phyloP scores from a whole-genome alignment of 2,797 vertebrate genomes.

The Streptopelia turtur region DNA sequence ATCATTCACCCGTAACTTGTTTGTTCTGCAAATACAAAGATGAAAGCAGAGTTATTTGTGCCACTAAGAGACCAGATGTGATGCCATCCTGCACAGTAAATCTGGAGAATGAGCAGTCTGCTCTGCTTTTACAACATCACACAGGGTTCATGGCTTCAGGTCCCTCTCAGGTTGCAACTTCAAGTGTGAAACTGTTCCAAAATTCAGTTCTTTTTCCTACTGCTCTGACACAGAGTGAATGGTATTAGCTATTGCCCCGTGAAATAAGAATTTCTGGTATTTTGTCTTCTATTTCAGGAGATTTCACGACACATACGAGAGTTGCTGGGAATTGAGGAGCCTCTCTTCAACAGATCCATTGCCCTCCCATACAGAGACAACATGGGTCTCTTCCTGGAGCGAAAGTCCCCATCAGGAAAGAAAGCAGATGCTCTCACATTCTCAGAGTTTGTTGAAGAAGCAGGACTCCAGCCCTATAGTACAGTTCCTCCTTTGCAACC shows the following conservation, averaged over 20 bases:
- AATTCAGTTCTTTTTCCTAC: neutral
- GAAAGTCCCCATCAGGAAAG: slow-evolving; percentile 82
- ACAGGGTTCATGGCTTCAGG: neutral
- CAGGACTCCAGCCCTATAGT: slow-evolving; percentile 51
- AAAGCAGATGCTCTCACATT: slow-evolving; percentile 82
- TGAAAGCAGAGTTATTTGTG: neutral
- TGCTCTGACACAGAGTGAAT: neutral
- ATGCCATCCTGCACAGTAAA: neutral
- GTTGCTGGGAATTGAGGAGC: slow-evolving; percentile 84
- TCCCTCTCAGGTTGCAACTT: neutral
- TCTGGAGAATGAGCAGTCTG: neutral
- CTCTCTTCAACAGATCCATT: slow-evolving; percentile 82
- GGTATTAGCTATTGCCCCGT: neutral
- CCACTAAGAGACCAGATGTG: neutral
- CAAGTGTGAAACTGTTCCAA: neutral
- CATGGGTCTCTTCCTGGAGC: slow-evolving; percentile 85
- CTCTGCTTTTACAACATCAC: neutral
- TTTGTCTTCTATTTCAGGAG: slow-evolving; percentile 77
- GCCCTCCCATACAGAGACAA: slow-evolving; percentile 83
- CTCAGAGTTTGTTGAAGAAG: slow-evolving; percentile 74
- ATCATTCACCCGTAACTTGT: neutral
- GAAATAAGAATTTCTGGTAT: neutral
- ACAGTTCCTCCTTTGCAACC: neutral
- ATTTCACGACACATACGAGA: slow-evolving; percentile 82
- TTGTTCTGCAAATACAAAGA: neutral